Base-by-base conservation (phyloP, 2,797 vertebrate genomes). In the Setipinna tenuifilis region DNA sequence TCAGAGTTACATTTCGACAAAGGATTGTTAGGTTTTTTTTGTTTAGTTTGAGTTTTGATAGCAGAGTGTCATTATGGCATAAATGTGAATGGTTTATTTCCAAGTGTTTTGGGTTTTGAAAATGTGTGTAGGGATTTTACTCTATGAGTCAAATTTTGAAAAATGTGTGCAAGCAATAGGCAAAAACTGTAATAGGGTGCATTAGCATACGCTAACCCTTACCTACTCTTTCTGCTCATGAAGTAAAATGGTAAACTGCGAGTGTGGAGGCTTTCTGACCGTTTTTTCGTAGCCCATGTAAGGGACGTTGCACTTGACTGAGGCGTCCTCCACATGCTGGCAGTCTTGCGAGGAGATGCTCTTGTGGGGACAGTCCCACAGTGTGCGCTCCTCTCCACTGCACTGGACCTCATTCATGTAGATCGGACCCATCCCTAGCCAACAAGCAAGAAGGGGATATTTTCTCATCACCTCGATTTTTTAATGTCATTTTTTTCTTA, bases 361-460 rank as follows among this genome's bases (percentile, higher is more conserved):
- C 89, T 95, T 98, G 91, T 95, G 95, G 2, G 96, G 95, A 57
- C 98, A 99, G 89, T 92, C 96, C 97, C 97, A 98, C 57, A 99
- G 94, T 31, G 96, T 96, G 87, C 93, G 94, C 92, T 99, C 98
- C 0, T 90, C 90, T 3, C 98, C 98, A 0, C 89, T 82, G 82
- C 98, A 99, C 84, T 94, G 95, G 86, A 99, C 97, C 91, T 99
- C 98, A 0, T 97, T 99, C 94, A 99, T 91, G 93, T 99, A 96
- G 90, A 99, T 96, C 0, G 96, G 97, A 58, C 98, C 98, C 82
- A 95, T 97, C 16, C 97, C 98, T 99, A 90, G 11, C 11, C 0
- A 83, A 44, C 71, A 41, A 10, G 14, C 28, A 71, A 1, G 9
- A 65, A 65, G 28, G 65, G 17, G 0, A 68, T 28, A 17, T 6